Evolutionary conservation across 2,888 invertebrate genomes (phyloP), one percentile per base, ranked within the genome.

Genomic region (Bellardia pandia): DNA sequence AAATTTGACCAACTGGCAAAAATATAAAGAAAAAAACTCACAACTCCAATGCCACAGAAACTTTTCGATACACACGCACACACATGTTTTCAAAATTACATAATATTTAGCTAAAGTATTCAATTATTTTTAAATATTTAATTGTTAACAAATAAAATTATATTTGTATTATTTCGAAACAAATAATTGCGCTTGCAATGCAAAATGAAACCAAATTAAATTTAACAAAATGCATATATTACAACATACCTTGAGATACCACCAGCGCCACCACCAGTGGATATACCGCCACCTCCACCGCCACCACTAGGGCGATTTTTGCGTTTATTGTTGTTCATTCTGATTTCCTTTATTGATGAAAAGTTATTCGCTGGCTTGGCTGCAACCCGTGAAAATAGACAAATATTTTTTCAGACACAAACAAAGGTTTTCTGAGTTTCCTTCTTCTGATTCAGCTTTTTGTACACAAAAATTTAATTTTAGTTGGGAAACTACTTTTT

Each of bases 291-390:
- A 9, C 85, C 74, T 40, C 86, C 81, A 8, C 84, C 80, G 42
- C 87, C 85, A 69, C 88, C 95, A 85, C 96, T 96, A 93, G 96
- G 96, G 94, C 97, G 96, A 95, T 96, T 97, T 95, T 97, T 97
- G 94, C 96, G 96, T 95, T 97, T 97, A 94, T 95, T 97, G 94
- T 96, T 97, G 72, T 92, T 92, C 92, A 89, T 89, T 77, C 51
- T 85, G 72, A 48, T 79, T 82, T 83, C 37, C 33, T 42, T 69
- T 69, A 56, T 74, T 48, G 60, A 53, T 56, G 45, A 80, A 86
- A 79, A 51, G 84, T 66, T 80, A 66, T 64, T 23, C 0, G 1
- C 23, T 23, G 23, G 23, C 23, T 23, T 76, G 53, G 84, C 66
- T 86, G 86, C 71, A 84, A 86, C 71, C 83, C 72, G 30, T 78